Evolutionary conservation across 1,140 invertebrate genomes (phyloP).

Genomic region (Euura saliciscinereae): DNA sequence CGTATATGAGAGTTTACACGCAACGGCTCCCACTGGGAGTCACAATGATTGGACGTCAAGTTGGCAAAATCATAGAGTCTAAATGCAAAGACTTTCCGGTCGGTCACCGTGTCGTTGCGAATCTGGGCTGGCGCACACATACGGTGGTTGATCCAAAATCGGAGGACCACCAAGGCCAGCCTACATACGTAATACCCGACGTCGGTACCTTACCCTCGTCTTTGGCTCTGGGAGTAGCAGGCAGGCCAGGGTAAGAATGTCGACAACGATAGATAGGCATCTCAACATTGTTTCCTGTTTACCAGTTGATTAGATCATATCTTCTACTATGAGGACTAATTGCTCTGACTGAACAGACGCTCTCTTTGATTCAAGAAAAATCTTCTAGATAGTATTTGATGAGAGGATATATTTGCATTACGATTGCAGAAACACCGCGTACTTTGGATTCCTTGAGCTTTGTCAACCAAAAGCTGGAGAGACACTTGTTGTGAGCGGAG

Average conservation of each 20-base stretch:
- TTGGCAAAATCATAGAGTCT: slow-evolving; percentile 54
- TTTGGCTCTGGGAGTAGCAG: slow-evolving; percentile 47
- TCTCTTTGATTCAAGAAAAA: too few relatives aligned
- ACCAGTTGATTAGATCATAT: too few relatives aligned
- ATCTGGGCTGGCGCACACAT: slow-evolving; percentile 64
- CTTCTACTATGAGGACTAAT: too few relatives aligned
- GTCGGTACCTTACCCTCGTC: slow-evolving; percentile 45
- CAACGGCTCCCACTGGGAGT: slow-evolving; percentile 11
- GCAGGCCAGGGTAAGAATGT: slow-evolving; percentile 52
- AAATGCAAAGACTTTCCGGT: slow-evolving; percentile 59
- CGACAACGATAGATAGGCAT: background rate
- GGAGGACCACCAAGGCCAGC: background rate
- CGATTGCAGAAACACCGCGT: slow-evolving; percentile 66
- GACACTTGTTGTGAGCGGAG: slow-evolving; percentile 64
- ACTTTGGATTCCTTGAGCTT: slow-evolving; percentile 67
- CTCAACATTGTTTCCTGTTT: too few relatives aligned
- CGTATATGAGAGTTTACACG: slow-evolving; percentile 42
- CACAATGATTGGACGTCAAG: slow-evolving; percentile 31
- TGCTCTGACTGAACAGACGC: too few relatives aligned
- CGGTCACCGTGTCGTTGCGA: slow-evolving; percentile 56
- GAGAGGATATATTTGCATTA: slow-evolving; percentile 8
- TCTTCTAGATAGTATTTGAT: too few relatives aligned
- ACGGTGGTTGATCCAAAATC: slow-evolving; percentile 46
- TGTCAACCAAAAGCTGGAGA: slow-evolving; percentile 65
- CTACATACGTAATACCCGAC: slow-evolving; percentile 41